A percentile compares a stretch with the other conserved stretches of the same genome.
Conservation (phyloP, 2,797 vertebrate species). For the Mareca strepera region DNA sequence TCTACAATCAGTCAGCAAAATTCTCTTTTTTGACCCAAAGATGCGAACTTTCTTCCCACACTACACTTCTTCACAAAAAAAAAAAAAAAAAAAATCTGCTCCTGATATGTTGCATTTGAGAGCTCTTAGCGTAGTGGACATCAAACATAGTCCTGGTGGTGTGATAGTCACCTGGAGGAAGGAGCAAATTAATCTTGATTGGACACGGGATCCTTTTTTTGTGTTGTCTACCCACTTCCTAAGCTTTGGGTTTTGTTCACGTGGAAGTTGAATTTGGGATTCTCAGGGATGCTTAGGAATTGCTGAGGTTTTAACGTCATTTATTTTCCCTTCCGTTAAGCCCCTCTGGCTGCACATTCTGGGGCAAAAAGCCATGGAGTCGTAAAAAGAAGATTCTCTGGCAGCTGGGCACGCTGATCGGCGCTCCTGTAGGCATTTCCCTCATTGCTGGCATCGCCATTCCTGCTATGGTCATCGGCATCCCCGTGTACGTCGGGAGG, state of each 20-base stretch:
- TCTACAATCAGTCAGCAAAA: fast-evolving
- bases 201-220: background rate
- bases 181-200: background rate
- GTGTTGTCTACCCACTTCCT: fast-evolving
- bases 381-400: conserved; percentile 99
- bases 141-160: background rate
- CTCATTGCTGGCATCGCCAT: conserved; percentile 97
- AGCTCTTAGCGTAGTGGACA: background rate
- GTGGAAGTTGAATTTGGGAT: background rate
- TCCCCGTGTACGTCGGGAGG: conserved; percentile 95
- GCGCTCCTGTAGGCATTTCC: conserved; percentile 95
- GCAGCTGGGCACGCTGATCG: conserved; percentile 97
- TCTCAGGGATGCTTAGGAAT: background rate
- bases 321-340: conserved; percentile 67
- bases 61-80: background rate
- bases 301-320: background rate
- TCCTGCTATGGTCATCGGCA: conserved; percentile 98
- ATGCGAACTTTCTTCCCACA: background rate
- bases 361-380: conserved; percentile 99
- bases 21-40: background rate
- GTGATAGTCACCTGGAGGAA: background rate
- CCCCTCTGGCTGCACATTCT: conserved; percentile 97
- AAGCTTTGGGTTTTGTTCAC: fast-evolving
- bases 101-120: background rate
- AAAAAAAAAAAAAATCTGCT: background rate